Percentiles rank a stretch among this genome's conserved stretches.
phyloP scores from a whole-genome alignment of 2,797 vertebrate species.

The Rhabdomys pumilio region DNA sequence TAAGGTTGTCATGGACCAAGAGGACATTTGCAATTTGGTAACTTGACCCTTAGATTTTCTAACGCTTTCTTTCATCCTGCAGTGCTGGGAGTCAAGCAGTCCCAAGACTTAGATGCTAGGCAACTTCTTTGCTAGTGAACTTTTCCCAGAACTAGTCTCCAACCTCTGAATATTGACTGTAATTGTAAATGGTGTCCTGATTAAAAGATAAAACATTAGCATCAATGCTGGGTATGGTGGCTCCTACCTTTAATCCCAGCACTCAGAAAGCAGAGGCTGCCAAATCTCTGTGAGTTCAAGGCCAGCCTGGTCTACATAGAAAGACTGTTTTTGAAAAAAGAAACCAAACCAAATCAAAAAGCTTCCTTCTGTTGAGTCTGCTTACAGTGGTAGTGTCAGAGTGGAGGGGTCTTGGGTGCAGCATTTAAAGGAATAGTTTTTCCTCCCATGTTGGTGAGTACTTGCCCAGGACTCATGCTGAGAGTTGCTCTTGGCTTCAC shows the following conservation, averaged over 20 bases:
- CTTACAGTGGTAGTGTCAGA: background rate
- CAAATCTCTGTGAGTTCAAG: background rate
- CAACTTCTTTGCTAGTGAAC: background rate
- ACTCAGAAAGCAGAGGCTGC: background rate
- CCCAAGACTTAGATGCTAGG: background rate
- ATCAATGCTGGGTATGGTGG: background rate
- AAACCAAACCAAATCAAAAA: background rate
- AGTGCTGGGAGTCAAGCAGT: background rate
- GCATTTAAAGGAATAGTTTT: background rate
- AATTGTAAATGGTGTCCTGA: background rate
- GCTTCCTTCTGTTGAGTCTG: background rate
- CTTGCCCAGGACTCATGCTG: background rate
- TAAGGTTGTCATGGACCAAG: background rate
- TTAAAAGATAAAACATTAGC: constrained; percentile 23
- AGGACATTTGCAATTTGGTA: background rate
- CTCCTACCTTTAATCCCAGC: background rate
- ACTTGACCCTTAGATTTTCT: background rate
- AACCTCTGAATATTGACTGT: background rate
- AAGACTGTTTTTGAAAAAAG: background rate
- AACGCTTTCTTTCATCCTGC: background rate
- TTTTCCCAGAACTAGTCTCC: background rate
- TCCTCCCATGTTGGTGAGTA: background rate
- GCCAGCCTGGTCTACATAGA: background rate
- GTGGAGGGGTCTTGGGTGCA: background rate
- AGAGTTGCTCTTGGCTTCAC: background rate